These are phyloP conservation scores for Rhadina sibilatrix DNA, from an alignment of 2,113 vertebrate genomes.

Conservation along the genomic window DNA sequence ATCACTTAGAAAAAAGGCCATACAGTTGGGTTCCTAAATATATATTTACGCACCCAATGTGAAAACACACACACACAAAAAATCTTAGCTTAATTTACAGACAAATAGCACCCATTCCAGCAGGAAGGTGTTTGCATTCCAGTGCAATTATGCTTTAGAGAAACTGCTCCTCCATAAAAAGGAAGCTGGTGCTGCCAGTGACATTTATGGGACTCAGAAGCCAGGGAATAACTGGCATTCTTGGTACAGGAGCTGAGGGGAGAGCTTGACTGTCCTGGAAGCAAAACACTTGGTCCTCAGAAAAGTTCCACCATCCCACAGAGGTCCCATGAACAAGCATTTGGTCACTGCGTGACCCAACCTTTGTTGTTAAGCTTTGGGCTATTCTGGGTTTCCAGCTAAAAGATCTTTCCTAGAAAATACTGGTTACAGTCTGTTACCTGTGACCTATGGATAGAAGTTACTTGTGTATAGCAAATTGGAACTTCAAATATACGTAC, in stretches of 20 bases:
- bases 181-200: background rate
- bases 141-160: background rate
- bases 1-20: background rate
- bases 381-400: background rate
- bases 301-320: background rate
- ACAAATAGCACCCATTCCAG: background rate
- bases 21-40: background rate
- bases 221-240: background rate
- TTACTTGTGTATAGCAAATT: background rate
- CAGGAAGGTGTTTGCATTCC: background rate
- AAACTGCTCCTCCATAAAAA: constrained; percentile 18
- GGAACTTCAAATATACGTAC: background rate
- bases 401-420: background rate
- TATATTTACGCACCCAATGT: background rate
- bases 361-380: background rate
- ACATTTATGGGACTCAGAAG: background rate
- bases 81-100: background rate
- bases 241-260: background rate
- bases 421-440: background rate
- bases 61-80: background rate
- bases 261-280: background rate
- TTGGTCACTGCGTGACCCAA: background rate
- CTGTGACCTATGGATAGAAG: background rate
- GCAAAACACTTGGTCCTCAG: background rate
- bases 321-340: background rate